Conservation (phyloP, 1,140 invertebrate genomes). For the Hylaeus anthracinus region DNA sequence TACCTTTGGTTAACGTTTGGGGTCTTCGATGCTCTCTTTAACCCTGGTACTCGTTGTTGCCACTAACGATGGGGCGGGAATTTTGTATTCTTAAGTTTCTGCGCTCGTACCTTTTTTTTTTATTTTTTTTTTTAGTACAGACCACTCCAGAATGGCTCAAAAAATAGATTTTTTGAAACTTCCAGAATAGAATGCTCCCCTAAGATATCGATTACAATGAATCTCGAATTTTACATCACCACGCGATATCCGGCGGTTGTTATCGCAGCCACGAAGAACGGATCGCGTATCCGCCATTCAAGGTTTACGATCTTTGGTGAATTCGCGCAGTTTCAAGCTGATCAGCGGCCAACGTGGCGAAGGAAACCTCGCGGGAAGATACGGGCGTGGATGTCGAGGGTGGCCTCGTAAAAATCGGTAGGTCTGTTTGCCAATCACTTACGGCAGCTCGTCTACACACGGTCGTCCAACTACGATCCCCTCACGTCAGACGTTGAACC, state of each 20-base stretch:
- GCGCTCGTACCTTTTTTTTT: too few relatives aligned
- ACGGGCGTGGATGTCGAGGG: conserved; percentile 14
- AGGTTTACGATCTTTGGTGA: conserved; percentile 24
- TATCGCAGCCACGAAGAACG: background rate
- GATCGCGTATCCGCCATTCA: background rate
- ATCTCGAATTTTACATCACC: background rate
- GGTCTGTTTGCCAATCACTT: conserved; percentile 76
- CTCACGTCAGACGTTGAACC: conserved; percentile 57
- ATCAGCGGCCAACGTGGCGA: conserved; percentile 34
- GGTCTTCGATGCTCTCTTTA: too few relatives aligned
- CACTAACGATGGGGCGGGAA: too few relatives aligned
- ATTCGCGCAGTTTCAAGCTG: background rate
- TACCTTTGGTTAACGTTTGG: too few relatives aligned
- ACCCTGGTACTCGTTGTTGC: too few relatives aligned
- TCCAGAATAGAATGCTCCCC: too few relatives aligned
- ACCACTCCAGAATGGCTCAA: too few relatives aligned
- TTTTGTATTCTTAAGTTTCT: too few relatives aligned
- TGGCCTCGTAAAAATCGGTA: conserved; percentile 58
- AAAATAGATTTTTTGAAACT: too few relatives aligned
- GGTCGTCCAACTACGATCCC: conserved; percentile 49
- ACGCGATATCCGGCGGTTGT: background rate
- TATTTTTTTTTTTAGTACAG: too few relatives aligned
- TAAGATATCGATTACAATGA: too few relatives aligned
- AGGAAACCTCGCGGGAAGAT: conserved; percentile 15
- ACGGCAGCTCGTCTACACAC: conserved; percentile 62